phyloP scores from a whole-genome alignment of 2,888 invertebrate genomes.

The Eristalis tenax region DNA sequence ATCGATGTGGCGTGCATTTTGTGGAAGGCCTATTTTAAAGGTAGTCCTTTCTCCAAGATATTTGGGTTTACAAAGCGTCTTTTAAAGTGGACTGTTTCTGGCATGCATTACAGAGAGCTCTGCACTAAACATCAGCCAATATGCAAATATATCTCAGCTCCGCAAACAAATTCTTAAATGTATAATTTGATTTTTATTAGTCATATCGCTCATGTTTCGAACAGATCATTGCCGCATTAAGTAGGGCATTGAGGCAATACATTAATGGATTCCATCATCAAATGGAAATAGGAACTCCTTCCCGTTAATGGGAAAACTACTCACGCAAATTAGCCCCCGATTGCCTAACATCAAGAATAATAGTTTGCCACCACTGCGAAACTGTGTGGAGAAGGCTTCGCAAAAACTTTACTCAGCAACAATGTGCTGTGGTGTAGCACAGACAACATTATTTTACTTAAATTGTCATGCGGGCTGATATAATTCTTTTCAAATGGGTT shows the following conservation, averaged over 20 bases:
- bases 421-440: neutral
- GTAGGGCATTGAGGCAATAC: neutral
- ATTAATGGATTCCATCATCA: neutral
- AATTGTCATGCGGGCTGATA: neutral
- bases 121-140: no score
- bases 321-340: neutral
- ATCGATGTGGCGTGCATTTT: no score
- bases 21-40: no score
- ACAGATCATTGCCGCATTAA: neutral
- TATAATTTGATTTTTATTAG: neutral
- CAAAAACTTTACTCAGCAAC: neutral
- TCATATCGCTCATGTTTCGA: neutral
- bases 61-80: no score
- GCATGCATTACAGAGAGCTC: no score
- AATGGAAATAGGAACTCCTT: neutral
- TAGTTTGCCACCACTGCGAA: neutral
- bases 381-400: neutral
- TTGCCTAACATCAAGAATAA: neutral
- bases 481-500: neutral
- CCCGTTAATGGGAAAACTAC: slow-evolving; percentile 2
- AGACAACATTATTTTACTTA: neutral
- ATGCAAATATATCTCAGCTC: neutral
- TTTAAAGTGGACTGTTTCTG: no score
- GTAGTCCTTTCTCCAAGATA: no score
- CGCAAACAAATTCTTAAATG: neutral